phyloP scores from a whole-genome alignment of 2,797 vertebrate species.

The Toxotes lorentzi region DNA sequence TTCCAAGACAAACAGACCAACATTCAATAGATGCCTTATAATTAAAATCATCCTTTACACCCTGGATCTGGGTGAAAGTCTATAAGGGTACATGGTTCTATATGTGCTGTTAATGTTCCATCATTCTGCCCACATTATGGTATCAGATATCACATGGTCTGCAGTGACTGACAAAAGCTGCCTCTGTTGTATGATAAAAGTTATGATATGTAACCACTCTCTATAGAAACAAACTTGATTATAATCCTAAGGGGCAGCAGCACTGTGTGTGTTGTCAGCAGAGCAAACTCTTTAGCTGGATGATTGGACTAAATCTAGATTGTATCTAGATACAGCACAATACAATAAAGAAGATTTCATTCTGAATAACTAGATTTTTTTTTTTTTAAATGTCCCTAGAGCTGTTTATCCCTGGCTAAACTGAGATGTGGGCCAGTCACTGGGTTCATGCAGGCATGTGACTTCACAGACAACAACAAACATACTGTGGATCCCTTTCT shows the following conservation, averaged over 20 bases:
- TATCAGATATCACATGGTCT: background rate
- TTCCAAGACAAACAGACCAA: too few relatives aligned
- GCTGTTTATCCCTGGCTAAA: background rate
- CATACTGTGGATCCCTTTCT: background rate
- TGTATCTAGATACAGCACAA: background rate
- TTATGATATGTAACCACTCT: background rate
- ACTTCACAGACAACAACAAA: conserved; percentile 2
- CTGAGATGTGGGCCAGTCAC: background rate
- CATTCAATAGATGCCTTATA: too few relatives aligned
- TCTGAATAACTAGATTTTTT: background rate
- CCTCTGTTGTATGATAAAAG: background rate
- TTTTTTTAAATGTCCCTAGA: background rate
- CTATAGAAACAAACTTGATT: background rate
- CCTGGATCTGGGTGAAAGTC: background rate
- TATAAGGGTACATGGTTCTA: background rate
- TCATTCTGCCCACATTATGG: background rate
- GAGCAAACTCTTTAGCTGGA: background rate
- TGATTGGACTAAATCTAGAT: background rate
- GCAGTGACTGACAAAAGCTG: background rate
- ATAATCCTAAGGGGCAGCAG: background rate
- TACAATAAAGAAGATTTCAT: background rate
- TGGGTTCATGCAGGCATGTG: background rate
- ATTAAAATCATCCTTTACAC: background rate
- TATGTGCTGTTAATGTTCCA: background rate
- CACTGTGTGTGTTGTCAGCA: background rate